Evolutionary conservation across 2,797 vertebrate genomes (phyloP).

Genomic region (Ceyx erithaca): DNA sequence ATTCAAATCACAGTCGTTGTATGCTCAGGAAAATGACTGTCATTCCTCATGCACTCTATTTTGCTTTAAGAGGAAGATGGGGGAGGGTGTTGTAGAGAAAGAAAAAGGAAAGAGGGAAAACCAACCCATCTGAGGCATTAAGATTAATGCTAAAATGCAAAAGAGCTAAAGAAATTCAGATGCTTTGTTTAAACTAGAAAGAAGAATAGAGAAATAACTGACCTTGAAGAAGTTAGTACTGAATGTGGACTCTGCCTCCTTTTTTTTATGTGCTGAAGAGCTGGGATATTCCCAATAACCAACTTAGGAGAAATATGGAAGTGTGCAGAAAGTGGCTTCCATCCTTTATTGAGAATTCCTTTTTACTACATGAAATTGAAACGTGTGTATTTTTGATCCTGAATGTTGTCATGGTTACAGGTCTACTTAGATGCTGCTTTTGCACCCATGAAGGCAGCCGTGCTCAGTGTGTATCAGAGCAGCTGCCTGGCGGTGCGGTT

Average conservation of each 20-base stretch:
- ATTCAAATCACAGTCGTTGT: constrained; percentile 74
- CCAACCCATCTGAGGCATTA: constrained; percentile 26
- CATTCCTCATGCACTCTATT: constrained; percentile 49
- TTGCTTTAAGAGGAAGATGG: constrained; percentile 30
- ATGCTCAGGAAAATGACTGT: constrained; percentile 55
- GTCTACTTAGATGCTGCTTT: constrained; percentile 16
- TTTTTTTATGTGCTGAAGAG: not conserved
- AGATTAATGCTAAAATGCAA: constrained; percentile 30
- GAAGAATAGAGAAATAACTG: not conserved
- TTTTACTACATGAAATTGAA: constrained; percentile 44
- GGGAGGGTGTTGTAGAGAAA: not conserved
- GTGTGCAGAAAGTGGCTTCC: constrained; percentile 1
- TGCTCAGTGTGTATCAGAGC: accelerated
- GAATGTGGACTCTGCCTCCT: not conserved
- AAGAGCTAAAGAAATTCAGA: constrained; percentile 31
- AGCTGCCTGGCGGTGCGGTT: not conserved
- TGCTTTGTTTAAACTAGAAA: not conserved
- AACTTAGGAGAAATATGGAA: not conserved
- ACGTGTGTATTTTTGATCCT: constrained; percentile 40
- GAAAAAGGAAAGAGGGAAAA: not conserved
- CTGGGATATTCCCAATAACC: constrained; percentile 12
- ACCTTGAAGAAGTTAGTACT: not conserved
- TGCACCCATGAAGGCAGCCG: not conserved
- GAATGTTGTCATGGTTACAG: constrained; percentile 55
- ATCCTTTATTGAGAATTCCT: constrained; percentile 24